Base-by-base conservation (phyloP, 2,113 vertebrate species). In the Pongo pygmaeus region DNA sequence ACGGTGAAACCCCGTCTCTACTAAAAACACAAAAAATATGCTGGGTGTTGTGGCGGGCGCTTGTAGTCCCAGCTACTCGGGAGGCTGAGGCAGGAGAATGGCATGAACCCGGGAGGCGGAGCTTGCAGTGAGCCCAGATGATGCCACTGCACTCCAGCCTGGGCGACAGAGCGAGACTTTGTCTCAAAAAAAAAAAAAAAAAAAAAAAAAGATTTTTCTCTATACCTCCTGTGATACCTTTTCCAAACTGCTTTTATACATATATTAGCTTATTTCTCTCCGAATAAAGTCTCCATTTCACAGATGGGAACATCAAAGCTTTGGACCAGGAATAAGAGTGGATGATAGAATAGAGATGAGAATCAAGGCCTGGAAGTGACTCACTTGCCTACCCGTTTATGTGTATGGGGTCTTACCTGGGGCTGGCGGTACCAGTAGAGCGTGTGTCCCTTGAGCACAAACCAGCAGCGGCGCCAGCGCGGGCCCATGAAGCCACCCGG, bases 381-480 rank as follows among this genome's bases (percentile, higher is more conserved):
- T 38, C 35, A 5, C 67, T 14, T 38, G 91, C 52, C 78, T 35
- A 25, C 52, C 40, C 3, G 12, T 5, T 38, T 8, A 23, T 48
- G 22, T 75, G 64, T 13, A 8, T 0, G 35, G 43, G 40, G 52
- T 97, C 99, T 99, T 97, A 99, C 99, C 40, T 99, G 99, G 95
- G 99, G 99, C 92, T 99, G 99, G 96, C 93, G 98, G 98, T 99
- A 99, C 99, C 99, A 99, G 98, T 99, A 99, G 43, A 99, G 98
- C 0, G 97, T 98, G 46, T 99, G 99, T 27, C 99, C 99, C 89
- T 99, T 99, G 75, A 99, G 99, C 97, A 99, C 99, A 0, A 99
- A 99, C 99, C 99, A 99, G 99, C 99, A 99, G 9, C 99, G 99
- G 89, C 99, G 99, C 99, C 99, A 99, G 97, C 99, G 99, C n/a